phyloP scores from a whole-genome alignment of 2,113 vertebrate genomes.

The Hippocampus guttulatus region DNA sequence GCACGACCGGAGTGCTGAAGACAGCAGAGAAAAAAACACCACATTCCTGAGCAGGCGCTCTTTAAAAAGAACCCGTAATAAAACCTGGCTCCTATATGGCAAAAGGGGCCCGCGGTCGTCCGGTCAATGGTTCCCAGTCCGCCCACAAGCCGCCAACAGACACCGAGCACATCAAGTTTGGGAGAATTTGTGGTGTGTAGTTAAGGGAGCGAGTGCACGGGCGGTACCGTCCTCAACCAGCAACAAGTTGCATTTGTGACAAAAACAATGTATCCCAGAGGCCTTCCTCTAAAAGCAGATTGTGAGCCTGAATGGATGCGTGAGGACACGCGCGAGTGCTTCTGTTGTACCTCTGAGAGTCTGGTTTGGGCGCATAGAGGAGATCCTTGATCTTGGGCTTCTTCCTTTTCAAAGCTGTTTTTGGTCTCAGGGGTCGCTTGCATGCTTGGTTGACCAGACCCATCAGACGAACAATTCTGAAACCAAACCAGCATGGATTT shows the following conservation, averaged over 20 bases:
- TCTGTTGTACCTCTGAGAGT: conserved; percentile 79
- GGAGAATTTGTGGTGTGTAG: conserved; percentile 33
- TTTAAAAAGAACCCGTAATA: conserved; percentile 29
- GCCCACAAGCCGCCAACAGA: conserved; percentile 21
- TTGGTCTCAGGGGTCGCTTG: conserved; percentile 82
- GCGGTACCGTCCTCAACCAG: conserved; percentile 12
- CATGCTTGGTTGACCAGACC: conserved; percentile 87
- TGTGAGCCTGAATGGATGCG: conserved; percentile 15
- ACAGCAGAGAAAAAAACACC: conserved; percentile 48
- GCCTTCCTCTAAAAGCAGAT: conserved; percentile 34
- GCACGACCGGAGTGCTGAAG: conserved; percentile 75
- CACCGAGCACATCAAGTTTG: conserved; percentile 31
- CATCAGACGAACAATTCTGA: conserved; percentile 88
- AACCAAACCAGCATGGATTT: conserved; percentile 32
- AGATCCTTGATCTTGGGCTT: conserved; percentile 89
- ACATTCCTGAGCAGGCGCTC: conserved; percentile 14
- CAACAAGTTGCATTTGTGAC: conserved; percentile 40
- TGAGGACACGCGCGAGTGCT: conserved; percentile 45
- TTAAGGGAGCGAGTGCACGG: conserved; percentile 30
- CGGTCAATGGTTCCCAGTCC: conserved; percentile 40
- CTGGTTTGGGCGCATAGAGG: conserved; percentile 71
- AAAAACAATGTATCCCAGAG: conserved; percentile 32
- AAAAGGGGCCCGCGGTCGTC: conserved; percentile 15
- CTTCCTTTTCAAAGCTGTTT: conserved; percentile 82
- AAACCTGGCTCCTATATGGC: conserved; percentile 24